Conservation (phyloP, 2,888 invertebrate genomes). For the Philonicus albiceps region DNA sequence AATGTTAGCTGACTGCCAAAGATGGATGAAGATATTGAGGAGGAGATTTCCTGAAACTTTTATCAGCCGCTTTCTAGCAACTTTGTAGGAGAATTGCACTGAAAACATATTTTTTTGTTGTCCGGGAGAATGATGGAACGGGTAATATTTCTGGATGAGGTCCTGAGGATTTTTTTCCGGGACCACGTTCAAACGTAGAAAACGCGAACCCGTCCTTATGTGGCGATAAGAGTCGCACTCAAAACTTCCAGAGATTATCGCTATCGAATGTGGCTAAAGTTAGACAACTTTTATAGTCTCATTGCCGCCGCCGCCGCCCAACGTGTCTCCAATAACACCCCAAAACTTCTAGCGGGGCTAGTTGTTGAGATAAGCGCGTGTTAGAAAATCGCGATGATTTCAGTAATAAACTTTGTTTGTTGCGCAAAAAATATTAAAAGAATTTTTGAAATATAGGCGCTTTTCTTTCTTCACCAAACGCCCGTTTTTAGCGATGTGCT, state of each 20-base stretch:
- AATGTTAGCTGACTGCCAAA: neutral
- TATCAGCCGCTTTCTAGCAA: neutral
- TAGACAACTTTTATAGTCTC: neutral
- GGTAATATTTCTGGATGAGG: neutral
- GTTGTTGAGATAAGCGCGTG: neutral
- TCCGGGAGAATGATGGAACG: neutral
- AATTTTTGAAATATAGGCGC: neutral
- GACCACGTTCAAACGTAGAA: neutral
- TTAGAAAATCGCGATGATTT: neutral
- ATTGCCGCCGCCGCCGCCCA: neutral
- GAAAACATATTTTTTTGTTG: neutral
- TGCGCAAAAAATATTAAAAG: neutral
- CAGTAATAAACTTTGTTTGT: neutral
- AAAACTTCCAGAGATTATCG: neutral
- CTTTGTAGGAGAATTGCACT: neutral
- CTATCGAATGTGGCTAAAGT: neutral
- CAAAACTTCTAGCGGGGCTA: neutral
- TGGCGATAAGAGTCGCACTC: neutral
- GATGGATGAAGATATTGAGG: neutral
- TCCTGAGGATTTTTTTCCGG: neutral
- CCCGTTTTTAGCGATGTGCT: neutral
- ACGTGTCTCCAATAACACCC: neutral
- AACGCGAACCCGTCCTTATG: neutral
- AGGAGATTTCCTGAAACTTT: neutral
- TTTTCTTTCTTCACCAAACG: neutral